A percentile compares a stretch with the other conserved stretches of the same genome.
These are phyloP conservation scores for Microcaecilia unicolor DNA, from an alignment of 2,797 vertebrate genomes.

Conservation along the genomic window DNA sequence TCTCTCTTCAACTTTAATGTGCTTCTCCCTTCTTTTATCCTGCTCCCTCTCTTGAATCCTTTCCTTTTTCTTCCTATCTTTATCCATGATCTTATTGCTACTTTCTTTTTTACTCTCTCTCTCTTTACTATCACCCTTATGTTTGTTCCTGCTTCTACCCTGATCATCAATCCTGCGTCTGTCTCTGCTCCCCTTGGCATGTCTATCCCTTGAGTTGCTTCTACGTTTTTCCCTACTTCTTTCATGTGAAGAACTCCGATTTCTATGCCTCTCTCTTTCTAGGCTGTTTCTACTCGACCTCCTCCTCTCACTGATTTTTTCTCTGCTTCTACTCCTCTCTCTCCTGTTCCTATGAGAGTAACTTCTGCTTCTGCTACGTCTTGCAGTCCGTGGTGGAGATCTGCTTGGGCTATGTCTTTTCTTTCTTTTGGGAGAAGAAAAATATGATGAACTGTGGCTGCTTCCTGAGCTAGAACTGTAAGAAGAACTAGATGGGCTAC, in stretches of 20 bases:
- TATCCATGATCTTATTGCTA: conserved; percentile 62
- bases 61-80: conserved; percentile 84
- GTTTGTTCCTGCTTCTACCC: conserved; percentile 52
- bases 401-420: conserved; percentile 82
- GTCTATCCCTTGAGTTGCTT: conserved; percentile 69
- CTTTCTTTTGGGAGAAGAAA: conserved; percentile 77
- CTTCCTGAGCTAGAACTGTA: conserved; percentile 83
- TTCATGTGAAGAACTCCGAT: conserved; percentile 76
- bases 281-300: conserved; percentile 63
- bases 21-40: conserved; percentile 76
- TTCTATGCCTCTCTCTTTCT: conserved; percentile 73
- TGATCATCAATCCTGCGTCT: conserved; percentile 55
- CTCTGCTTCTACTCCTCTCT: conserved; percentile 62
- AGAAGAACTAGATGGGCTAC: conserved; percentile 77
- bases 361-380: conserved; percentile 80
- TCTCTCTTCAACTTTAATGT: conserved; percentile 67
- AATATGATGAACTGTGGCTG: conserved; percentile 80
- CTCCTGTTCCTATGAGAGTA: conserved; percentile 68
- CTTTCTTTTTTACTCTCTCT: conserved; percentile 81
- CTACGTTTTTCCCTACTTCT: conserved; percentile 59
- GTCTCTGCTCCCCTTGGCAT: conserved; percentile 67
- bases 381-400: conserved; percentile 69
- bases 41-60: conserved; percentile 66
- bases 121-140: conserved; percentile 78
- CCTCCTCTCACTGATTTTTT: conserved; percentile 76